Base-by-base conservation (phyloP, 2,888 invertebrate species). In the Mactromeris polynyma region DNA sequence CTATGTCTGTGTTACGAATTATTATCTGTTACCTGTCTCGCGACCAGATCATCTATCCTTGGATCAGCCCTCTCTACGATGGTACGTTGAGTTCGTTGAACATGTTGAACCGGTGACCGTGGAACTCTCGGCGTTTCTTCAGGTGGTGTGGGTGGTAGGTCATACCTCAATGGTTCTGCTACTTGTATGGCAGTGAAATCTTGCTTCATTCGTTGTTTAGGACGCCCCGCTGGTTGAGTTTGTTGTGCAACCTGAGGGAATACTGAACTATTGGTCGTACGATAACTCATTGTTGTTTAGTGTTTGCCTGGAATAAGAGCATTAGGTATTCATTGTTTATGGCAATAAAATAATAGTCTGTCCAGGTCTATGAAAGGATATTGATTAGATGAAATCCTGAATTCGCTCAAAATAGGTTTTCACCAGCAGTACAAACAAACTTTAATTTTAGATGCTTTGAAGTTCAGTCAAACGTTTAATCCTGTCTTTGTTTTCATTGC, bases 151-250 rank as follows among this genome's bases (percentile, higher is more conserved):
- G 19, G 82, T n/a, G 14, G 80, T 69, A 83, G 2, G 19, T 87
- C 79, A 21, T 86, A 79, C 33, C 21, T 26, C 11, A 26, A 33
- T 33, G 94, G 93, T 51, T 91, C 91, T 3, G 87, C 90, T 2
- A 94, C 93, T 38, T 88, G 83, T 33, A 94, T 91, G 0, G 94
- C 94, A 54, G 89, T 93, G 82, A 93, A 95, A 19, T 95, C 95
- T 85, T 95, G 95, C n/a, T 89, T 89, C 2, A 86, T 81, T 0
- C 84, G 64, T 21, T 73, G 40, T 46, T 64, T 80, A 6, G 64
- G 64, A 4, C 79, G n/a, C 33, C 31, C 26, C 9, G 58, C 26
- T 17, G 33, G 33, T 36, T 33, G 4, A 17, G 9, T 42, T 31
- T 40, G 69, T 11, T 81, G 38, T 26, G 46, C 14, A 9, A 73